Conservation (phyloP, 2,113 vertebrate species). For the Myotis lucifugus region DNA sequence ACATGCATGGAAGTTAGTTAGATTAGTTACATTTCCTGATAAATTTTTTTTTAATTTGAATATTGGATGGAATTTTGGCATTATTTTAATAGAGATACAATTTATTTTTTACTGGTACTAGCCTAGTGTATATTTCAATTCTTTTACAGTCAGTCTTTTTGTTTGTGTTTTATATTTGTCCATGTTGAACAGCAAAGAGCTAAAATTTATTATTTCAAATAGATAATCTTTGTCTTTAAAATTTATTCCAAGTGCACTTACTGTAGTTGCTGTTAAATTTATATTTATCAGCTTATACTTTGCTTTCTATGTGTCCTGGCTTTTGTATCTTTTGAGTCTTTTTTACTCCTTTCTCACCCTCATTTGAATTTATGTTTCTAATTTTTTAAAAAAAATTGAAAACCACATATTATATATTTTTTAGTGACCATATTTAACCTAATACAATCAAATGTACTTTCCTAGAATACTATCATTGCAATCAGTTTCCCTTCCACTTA, state of each 20-base stretch:
- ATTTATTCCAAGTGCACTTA: not conserved
- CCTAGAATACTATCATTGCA: not conserved
- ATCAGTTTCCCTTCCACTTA: conserved; percentile 9
- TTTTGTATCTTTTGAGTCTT: not conserved
- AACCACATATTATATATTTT: not conserved
- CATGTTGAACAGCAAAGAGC: not conserved
- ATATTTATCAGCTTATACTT: not conserved
- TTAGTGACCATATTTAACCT: not conserved
- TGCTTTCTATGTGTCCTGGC: not conserved
- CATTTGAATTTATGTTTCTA: not conserved
- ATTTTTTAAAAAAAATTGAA: conserved; percentile 4
- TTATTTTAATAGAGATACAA: not conserved
- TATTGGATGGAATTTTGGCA: not conserved
- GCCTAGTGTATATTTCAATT: not conserved
- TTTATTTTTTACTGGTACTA: not conserved
- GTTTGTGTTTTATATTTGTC: not conserved
- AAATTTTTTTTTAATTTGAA: conserved; percentile 3
- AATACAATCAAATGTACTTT: not conserved
- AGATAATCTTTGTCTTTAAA: not conserved
- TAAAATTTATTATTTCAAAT: not conserved
- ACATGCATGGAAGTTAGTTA: not conserved
- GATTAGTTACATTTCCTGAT: not conserved
- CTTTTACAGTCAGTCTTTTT: not conserved
- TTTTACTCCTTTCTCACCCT: not conserved
- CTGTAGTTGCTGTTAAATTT: not conserved